Conservation (phyloP, 2,797 vertebrate species). For the Acrocephalus scirpaceus region DNA sequence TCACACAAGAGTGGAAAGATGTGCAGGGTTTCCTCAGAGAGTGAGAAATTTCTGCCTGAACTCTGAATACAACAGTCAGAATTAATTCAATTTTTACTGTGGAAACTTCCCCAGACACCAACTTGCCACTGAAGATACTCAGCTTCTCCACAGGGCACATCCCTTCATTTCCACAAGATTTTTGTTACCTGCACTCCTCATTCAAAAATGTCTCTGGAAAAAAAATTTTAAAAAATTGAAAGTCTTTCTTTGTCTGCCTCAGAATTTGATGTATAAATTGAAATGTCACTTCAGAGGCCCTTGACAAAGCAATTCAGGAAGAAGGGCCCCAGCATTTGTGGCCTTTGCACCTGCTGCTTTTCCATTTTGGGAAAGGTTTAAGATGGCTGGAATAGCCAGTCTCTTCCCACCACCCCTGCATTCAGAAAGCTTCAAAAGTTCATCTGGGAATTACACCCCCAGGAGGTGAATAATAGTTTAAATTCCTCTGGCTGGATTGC, state of each 20-base stretch:
- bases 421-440: conserved; percentile 1
- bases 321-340: conserved; percentile 42
- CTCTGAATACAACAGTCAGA: background rate
- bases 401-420: conserved; percentile 41
- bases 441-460: background rate
- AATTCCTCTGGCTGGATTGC: background rate
- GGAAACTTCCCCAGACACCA: background rate
- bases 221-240: background rate
- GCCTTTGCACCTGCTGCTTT: conserved; percentile 46
- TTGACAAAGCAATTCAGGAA: conserved; percentile 26
- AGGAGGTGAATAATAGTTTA: conserved; percentile 20
- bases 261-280: background rate
- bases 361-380: conserved; percentile 56
- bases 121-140: background rate
- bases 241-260: background rate
- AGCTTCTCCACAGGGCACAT: background rate
- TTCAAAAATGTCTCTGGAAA: background rate
- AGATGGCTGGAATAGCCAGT: conserved; percentile 46
- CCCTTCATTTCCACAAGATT: background rate
- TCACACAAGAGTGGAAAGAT: background rate
- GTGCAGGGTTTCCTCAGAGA: background rate
- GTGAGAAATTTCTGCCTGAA: background rate
- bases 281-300: conserved; percentile 4
- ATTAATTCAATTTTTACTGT: background rate
- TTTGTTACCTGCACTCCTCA: background rate